These are phyloP conservation scores for Trochalopteron elliotii DNA, from an alignment of 2,113 vertebrate genomes.

Conservation along the genomic window DNA sequence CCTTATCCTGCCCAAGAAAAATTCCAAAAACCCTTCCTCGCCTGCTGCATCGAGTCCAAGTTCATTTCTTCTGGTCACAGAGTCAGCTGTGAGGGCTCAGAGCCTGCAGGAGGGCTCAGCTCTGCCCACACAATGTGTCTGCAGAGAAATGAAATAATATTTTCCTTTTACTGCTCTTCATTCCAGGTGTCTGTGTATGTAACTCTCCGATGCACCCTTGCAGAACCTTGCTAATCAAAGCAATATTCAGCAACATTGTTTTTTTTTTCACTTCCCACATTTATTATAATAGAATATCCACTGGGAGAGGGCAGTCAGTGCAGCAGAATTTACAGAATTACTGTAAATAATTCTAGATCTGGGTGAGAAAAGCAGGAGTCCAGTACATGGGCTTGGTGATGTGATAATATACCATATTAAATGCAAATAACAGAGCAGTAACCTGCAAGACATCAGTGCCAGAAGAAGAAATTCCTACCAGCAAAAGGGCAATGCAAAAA, in stretches of 20 bases:
- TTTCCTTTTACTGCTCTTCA: background rate
- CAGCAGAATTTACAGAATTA: background rate
- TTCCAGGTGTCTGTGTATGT: accelerated
- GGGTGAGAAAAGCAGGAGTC: background rate
- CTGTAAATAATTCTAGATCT: background rate
- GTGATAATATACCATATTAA: background rate
- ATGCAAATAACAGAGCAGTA: background rate
- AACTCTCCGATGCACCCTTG: background rate
- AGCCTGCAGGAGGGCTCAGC: background rate
- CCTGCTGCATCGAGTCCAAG: background rate
- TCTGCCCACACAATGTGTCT: background rate
- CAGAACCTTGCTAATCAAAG: background rate
- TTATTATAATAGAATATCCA: background rate
- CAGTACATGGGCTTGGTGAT: background rate
- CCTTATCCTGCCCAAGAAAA: background rate
- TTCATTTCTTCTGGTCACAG: background rate
- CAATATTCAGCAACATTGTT: background rate
- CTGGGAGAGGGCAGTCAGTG: background rate
- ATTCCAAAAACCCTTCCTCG: background rate
- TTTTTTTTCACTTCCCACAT: background rate
- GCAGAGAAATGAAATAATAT: background rate
- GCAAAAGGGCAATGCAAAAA: background rate
- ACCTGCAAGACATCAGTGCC: background rate
- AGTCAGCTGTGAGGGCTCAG: background rate
- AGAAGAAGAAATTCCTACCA: background rate